phyloP scores from a whole-genome alignment of 2,113 vertebrate species.

The Pica pica region DNA sequence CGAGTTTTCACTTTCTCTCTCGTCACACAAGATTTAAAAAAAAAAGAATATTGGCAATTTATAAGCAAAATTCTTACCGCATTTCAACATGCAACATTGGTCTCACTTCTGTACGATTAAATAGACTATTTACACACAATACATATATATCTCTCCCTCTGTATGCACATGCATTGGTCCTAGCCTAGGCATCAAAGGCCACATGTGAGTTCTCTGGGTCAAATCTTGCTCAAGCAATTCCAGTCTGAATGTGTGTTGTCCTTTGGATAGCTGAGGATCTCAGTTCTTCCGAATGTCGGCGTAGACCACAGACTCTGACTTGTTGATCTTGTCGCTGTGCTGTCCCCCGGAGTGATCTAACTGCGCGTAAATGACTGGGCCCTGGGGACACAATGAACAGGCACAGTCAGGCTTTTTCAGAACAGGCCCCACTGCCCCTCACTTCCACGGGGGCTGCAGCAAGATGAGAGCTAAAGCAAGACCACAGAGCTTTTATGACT shows the following conservation, averaged over 20 bases:
- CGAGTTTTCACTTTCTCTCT: slow-evolving; percentile 55
- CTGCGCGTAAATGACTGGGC: slow-evolving; percentile 96
- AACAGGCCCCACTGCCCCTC: not conserved
- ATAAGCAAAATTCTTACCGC: slow-evolving; percentile 63
- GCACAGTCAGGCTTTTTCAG: not conserved
- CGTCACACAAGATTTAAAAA: slow-evolving; percentile 45
- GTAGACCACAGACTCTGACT: slow-evolving; percentile 94
- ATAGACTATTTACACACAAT: slow-evolving; percentile 72
- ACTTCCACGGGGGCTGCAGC: not conserved
- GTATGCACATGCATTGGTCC: slow-evolving; percentile 67
- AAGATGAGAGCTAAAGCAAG: not conserved
- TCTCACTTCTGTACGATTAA: slow-evolving; percentile 70
- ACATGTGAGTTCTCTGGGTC: slow-evolving; percentile 57
- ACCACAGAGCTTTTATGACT: not conserved
- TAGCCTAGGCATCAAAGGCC: slow-evolving; percentile 64
- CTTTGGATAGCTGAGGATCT: slow-evolving; percentile 41
- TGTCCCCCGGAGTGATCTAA: slow-evolving; percentile 92
- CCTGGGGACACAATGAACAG: slow-evolving; percentile 65
- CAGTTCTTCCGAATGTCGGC: slow-evolving; percentile 93
- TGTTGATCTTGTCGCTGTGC: slow-evolving; percentile 86
- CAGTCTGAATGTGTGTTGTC: slow-evolving; percentile 48
- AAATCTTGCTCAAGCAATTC: slow-evolving; percentile 46
- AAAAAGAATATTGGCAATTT: slow-evolving; percentile 62
- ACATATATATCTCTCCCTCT: slow-evolving; percentile 62
- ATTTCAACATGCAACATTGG: slow-evolving; percentile 66